phyloP scores from a whole-genome alignment of 2,113 vertebrate species.

The Tragelaphus scriptus region DNA sequence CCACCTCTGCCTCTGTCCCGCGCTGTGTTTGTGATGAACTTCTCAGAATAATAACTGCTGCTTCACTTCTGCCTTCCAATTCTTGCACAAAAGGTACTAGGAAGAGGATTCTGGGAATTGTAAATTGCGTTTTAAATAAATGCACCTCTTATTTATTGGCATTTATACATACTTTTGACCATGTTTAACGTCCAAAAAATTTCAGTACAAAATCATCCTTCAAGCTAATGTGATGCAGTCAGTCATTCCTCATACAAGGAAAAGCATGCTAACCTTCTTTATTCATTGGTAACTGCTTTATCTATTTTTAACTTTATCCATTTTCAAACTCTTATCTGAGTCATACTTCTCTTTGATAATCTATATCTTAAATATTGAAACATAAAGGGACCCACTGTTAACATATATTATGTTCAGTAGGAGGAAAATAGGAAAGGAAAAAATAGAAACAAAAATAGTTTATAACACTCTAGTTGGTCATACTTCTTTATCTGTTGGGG shows the following conservation, averaged over 20 bases:
- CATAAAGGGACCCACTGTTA: background rate
- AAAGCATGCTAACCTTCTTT: background rate
- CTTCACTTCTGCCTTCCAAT: background rate
- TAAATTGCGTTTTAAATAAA: background rate
- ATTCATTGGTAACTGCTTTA: background rate
- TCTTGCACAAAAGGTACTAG: background rate
- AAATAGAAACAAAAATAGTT: slow-evolving; percentile 13
- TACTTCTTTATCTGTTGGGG: background rate
- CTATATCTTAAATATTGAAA: background rate
- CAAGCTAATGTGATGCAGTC: background rate
- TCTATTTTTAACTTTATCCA: background rate
- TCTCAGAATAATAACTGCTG: background rate
- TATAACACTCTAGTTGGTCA: background rate
- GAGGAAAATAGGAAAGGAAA: background rate
- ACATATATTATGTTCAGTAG: background rate
- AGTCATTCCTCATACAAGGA: background rate
- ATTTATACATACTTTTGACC: background rate
- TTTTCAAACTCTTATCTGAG: background rate
- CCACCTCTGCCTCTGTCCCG: background rate
- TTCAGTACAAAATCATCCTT: background rate
- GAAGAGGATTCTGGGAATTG: background rate
- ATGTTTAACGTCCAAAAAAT: background rate
- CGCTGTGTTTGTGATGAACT: background rate
- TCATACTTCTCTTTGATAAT: background rate
- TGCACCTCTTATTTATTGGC: background rate